A percentile compares a stretch with the other conserved stretches of the same genome.
Conservation (phyloP, 2,113 vertebrate genomes). For the Pteronura brasiliensis region DNA sequence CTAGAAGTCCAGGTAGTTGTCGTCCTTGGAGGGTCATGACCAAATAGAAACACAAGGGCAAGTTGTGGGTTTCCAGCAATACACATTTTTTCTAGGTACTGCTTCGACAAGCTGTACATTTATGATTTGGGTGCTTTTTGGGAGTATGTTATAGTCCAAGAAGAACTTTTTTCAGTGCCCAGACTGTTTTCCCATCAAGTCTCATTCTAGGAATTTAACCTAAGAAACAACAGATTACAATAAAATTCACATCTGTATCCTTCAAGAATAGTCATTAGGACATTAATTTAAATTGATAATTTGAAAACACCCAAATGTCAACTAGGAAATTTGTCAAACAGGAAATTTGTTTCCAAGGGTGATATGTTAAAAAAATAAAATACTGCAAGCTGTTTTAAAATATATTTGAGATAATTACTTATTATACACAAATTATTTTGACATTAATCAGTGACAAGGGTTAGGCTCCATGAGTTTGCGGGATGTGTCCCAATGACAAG, state of each 20-base stretch:
- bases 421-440: neutral
- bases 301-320: neutral
- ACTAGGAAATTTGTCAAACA: too few species aligned
- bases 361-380: neutral
- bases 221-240: neutral
- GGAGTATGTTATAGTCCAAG: neutral
- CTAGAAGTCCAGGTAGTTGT: neutral
- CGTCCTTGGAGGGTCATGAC: neutral
- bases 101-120: neutral
- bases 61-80: neutral
- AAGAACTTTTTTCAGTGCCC: neutral
- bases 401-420: neutral
- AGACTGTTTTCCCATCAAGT: neutral
- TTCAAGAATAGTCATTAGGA: neutral
- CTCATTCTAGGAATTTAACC: neutral
- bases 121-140: neutral
- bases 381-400: neutral
- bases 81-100: neutral
- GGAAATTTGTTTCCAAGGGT: neutral
- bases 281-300: conserved; percentile 26
- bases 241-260: neutral
- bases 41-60: neutral
- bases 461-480: neutral
- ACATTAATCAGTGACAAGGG: neutral
- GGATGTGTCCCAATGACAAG: neutral